A percentile compares a stretch with the other conserved stretches of the same genome.
Evolutionary conservation across 1,140 invertebrate species (phyloP).

Genomic region (Trachymyrmex septentrionalis): DNA sequence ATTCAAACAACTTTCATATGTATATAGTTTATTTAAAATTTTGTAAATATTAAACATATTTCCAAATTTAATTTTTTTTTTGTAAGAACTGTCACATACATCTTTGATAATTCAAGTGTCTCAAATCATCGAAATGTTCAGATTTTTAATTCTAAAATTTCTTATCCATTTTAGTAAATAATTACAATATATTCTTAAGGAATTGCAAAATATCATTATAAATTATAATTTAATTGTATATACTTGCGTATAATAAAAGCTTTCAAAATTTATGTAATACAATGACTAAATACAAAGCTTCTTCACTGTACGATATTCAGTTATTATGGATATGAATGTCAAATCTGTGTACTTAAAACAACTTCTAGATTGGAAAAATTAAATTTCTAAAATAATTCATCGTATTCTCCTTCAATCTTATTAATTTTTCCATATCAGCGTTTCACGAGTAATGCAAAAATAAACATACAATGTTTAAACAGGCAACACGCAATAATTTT

Average conservation of each 20-base stretch:
- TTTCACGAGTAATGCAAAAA: conserved; percentile 10
- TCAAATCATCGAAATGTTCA: background rate
- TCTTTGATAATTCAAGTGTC: background rate
- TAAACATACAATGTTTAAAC: conserved; percentile 31
- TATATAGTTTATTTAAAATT: too few species aligned
- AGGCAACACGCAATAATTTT: conserved; percentile 35
- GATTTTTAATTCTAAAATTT: background rate
- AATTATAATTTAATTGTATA: background rate
- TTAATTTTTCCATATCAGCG: background rate
- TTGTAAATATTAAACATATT: too few species aligned
- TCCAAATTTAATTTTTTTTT: too few species aligned
- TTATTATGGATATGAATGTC: background rate
- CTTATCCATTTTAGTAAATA: background rate
- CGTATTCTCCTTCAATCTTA: background rate
- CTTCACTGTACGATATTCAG: background rate
- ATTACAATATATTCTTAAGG: background rate
- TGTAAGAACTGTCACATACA: too few species aligned
- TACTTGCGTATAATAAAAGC: background rate
- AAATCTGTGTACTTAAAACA: too few species aligned
- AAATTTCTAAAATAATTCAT: background rate
- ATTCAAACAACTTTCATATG: too few species aligned
- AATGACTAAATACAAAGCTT: background rate
- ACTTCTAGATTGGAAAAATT: too few species aligned
- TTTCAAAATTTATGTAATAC: background rate
- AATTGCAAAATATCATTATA: background rate